These are phyloP conservation scores for Dimorphilus gyrociliatus DNA, from an alignment of 2,888 invertebrate genomes.

Conservation along the genomic window DNA sequence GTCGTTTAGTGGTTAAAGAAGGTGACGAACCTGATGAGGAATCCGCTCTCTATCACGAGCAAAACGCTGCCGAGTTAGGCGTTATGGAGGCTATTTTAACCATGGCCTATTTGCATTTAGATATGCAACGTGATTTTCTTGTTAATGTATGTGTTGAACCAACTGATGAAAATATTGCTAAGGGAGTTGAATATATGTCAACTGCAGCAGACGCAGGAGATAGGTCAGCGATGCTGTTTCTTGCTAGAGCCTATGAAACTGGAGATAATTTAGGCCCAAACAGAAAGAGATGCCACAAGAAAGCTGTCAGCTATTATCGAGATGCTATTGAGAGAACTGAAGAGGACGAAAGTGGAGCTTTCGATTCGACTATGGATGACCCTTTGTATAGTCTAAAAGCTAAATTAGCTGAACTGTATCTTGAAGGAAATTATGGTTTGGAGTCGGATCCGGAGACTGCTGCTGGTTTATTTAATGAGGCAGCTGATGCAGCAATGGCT, in stretches of 20 bases:
- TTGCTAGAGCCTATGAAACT: conserved; percentile 42
- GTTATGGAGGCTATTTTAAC: conserved; percentile 42
- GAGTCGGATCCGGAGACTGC: conserved; percentile 38
- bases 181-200: conserved; percentile 37
- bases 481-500: conserved; percentile 43
- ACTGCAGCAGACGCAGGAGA: conserved; percentile 42
- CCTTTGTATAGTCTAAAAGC: conserved; percentile 39
- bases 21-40: conserved; percentile 37
- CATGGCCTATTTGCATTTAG: conserved; percentile 40
- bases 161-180: conserved; percentile 24
- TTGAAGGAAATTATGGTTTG: conserved; percentile 37
- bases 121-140: conserved; percentile 40
- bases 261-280: conserved; percentile 33
- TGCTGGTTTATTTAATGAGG: conserved; percentile 41
- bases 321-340: conserved; percentile 30
- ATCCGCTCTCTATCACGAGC: conserved; percentile 43
- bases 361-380: conserved; percentile 34
- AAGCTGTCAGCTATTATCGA: conserved; percentile 38
- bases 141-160: conserved; percentile 35
- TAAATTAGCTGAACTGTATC: conserved; percentile 40
- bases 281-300: conserved; percentile 32
- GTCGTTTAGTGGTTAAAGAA: conserved; percentile 34
- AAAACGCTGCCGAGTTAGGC: conserved; percentile 42
- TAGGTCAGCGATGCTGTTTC: conserved; percentile 40
- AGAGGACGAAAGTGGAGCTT: conserved; percentile 30